These are phyloP conservation scores for Actenoides hombroni DNA, from an alignment of 2,113 vertebrate species.

Conservation along the genomic window DNA sequence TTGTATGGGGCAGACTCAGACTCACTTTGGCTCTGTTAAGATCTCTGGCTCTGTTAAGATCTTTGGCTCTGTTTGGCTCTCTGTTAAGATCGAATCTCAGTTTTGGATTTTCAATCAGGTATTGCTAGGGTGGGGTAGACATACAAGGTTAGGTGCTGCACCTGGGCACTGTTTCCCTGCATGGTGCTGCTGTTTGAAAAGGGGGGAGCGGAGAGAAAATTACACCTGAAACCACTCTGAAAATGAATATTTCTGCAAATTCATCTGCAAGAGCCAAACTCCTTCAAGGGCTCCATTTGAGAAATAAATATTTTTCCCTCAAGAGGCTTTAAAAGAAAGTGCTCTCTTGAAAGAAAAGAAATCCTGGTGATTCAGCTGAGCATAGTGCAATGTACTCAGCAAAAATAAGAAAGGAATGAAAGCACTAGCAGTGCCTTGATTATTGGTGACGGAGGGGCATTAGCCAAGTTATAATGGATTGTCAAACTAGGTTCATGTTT, in stretches of 20 bases:
- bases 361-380: neutral
- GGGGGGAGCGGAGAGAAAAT: neutral
- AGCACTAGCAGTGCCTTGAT: conserved; percentile 48
- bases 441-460: conserved; percentile 46
- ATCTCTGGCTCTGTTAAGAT: neutral
- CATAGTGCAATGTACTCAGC: neutral
- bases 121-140: neutral
- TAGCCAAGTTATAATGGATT: conserved; percentile 58
- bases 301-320: neutral
- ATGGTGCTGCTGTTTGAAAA: neutral
- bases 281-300: neutral
- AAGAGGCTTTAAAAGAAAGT: neutral
- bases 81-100: neutral
- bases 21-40: neutral
- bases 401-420: conserved; percentile 29
- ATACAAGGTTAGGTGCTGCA: neutral
- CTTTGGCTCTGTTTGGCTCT: too few relatives aligned
- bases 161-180: neutral
- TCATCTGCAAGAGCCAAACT: neutral
- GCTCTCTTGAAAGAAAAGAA: neutral
- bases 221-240: neutral
- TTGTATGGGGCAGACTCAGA: neutral
- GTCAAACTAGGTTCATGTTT: conserved; percentile 45
- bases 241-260: neutral
- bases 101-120: neutral